Percentiles rank a stretch among this genome's conserved stretches.
phyloP scores from a whole-genome alignment of 2,797 vertebrate species.

The Triplophysa yarkandensis region DNA sequence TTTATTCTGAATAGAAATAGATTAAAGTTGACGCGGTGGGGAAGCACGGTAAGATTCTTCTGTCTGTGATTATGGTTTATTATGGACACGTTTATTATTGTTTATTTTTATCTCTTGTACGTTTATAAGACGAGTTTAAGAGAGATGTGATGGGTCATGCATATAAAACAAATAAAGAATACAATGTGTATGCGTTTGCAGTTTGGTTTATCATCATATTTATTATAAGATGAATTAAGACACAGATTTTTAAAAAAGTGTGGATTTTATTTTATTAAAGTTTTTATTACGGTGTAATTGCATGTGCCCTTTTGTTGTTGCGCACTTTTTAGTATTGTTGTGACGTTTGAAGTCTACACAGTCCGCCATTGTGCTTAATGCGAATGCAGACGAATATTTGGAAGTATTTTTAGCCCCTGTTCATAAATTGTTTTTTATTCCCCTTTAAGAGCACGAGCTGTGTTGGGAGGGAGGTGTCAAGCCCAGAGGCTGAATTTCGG shows the following conservation, averaged over 20 bases:
- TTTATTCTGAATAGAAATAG: conserved; percentile 34
- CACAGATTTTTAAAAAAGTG: not conserved
- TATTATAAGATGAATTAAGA: not conserved
- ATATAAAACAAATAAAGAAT: not conserved
- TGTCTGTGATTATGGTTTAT: conserved; percentile 27
- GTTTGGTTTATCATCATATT: not conserved
- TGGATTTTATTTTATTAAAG: not conserved
- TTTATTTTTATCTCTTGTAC: not conserved
- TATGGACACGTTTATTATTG: not conserved
- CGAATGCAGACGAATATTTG: not conserved
- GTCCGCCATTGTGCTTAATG: not conserved
- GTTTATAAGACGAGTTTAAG: not conserved
- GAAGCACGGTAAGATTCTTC: conserved; percentile 47
- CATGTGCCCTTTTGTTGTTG: conserved; percentile 4
- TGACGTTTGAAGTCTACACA: not conserved
- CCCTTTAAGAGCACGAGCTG: conserved; percentile 62
- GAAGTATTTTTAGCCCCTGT: conserved; percentile 39
- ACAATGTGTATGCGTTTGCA: not conserved
- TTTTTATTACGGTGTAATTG: not conserved
- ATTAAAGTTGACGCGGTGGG: conserved; percentile 27
- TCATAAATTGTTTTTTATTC: conserved; percentile 50
- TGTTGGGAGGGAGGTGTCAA: conserved; percentile 57
- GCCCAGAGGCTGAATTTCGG: conserved; percentile 61
- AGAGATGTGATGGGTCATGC: not conserved
- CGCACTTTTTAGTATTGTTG: not conserved